Evolutionary conservation across 2,888 invertebrate genomes (phyloP).

Genomic region (Graphium colonna): DNA sequence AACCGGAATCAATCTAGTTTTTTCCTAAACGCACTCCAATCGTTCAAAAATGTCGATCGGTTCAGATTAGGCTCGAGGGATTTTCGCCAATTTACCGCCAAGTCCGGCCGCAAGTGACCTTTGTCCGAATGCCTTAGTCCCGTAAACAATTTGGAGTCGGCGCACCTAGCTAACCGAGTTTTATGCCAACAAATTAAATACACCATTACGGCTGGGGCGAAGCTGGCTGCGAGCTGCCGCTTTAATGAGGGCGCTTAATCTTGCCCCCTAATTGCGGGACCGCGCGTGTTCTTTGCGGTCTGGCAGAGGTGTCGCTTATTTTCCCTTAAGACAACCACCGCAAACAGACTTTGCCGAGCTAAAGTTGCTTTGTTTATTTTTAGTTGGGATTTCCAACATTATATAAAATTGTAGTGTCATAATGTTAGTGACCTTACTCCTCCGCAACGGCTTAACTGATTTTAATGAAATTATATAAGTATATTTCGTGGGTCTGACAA

Average conservation of each 20-base stretch:
- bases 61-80: background rate
- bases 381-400: background rate
- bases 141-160: conserved; percentile 29
- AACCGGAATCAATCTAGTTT: background rate
- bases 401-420: too few relatives aligned
- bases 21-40: background rate
- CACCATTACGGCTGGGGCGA: conserved; percentile 26
- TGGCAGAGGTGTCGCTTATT: conserved; percentile 16
- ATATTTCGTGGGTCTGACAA: too few relatives aligned
- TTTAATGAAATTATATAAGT: too few relatives aligned
- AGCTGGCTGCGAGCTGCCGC: conserved; percentile 14
- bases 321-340: conserved; percentile 14
- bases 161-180: conserved; percentile 29
- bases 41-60: background rate
- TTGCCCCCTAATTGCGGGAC: conserved; percentile 25
- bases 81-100: background rate
- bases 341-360: background rate
- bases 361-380: background rate
- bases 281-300: conserved; percentile 20
- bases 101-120: background rate
- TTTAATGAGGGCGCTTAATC: conserved; percentile 25
- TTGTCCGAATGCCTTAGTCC: conserved; percentile 13
- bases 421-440: too few relatives aligned
- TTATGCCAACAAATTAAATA: conserved; percentile 31
- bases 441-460: too few relatives aligned